Base-by-base conservation (phyloP, 1,140 invertebrate species). In the Pentalonia nigronervosa region DNA sequence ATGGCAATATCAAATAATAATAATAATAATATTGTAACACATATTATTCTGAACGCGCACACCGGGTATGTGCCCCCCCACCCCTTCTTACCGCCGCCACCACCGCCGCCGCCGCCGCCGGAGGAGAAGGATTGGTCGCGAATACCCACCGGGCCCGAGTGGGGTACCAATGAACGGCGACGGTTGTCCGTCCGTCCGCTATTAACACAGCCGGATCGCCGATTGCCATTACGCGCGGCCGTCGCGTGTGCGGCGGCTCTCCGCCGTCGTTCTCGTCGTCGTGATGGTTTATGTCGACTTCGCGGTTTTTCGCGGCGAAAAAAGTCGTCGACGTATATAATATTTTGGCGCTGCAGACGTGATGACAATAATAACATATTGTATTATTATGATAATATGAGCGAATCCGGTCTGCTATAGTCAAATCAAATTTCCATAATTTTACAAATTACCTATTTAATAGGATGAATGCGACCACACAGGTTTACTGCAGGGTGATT, bases 91-190 rank as follows among this genome's bases (percentile, higher is more conserved):
- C 36, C 20, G 25, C 48, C 21, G 14, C 20, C n/a, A 23, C 34
- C 34, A 21, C n/a, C 50, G 7, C 88, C 25, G 53, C n/a, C 21
- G 8, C 23, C 2, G 41, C 25, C 45, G 86, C 41, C 90, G 30
- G 36, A 91, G 53, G 67, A 81, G 90, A 91, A 67, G 90, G 90
- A 91, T 76, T 91, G 90, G 56, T 91, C 30, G 90, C 90, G 90
- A 91, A 47, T 30, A 76, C 56, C 41, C 23, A 60, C 23, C 25
- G 41, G 45, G 23, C 20, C 56, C 17, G 8, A n/a, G 90, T 91
- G 90, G 90, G 90, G 90, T 91, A 91, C 90, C 90, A 91, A 91
- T 91, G 90, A 81, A 30, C 30, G 86, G 21, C 23, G 21, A 21
- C 23, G 83, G 83, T 4, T n/a, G 41, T 1, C 36, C 25, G 83